These are phyloP conservation scores for Trachymyrmex septentrionalis DNA, from an alignment of 1,140 invertebrate genomes.

Conservation along the genomic window DNA sequence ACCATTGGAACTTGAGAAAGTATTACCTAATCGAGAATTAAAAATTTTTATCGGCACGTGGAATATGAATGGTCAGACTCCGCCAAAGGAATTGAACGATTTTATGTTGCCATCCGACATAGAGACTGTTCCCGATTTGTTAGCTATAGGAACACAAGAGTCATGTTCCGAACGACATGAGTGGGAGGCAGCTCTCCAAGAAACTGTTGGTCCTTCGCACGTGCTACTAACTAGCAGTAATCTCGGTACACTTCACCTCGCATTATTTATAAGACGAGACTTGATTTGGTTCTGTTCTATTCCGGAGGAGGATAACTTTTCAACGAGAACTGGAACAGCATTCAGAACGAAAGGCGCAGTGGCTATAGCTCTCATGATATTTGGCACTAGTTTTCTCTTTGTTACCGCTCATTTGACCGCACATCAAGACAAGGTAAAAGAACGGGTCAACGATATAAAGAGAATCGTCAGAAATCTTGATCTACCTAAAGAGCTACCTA, in stretches of 20 bases:
- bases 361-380: constrained; percentile 95
- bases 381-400: constrained; percentile 97
- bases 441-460: constrained; percentile 94
- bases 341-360: constrained; percentile 97
- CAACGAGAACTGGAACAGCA: constrained; percentile 94
- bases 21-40: constrained; percentile 94
- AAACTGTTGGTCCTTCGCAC: constrained; percentile 96
- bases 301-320: constrained; percentile 94
- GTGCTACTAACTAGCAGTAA: constrained; percentile 88
- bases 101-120: constrained; percentile 94
- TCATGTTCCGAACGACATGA: constrained; percentile 93
- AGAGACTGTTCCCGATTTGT: constrained; percentile 95
- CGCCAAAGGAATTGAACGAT: constrained; percentile 94
- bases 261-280: constrained; percentile 95
- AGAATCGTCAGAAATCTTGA: constrained; percentile 94
- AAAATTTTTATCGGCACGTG: constrained; percentile 97
- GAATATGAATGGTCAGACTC: constrained; percentile 97
- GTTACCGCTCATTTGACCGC: constrained; percentile 97
- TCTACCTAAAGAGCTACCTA: constrained; percentile 93
- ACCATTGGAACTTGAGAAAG: constrained; percentile 93
- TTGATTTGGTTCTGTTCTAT: constrained; percentile 97
- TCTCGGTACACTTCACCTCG: constrained; percentile 93
- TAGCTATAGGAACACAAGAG: constrained; percentile 97
- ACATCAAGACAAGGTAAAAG: constrained; percentile 95
- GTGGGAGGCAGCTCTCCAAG: constrained; percentile 97